Evolutionary conservation across 2,888 invertebrate genomes (phyloP), one percentile per base, ranked within the genome.

Genomic region (Drosophila borborema): DNA sequence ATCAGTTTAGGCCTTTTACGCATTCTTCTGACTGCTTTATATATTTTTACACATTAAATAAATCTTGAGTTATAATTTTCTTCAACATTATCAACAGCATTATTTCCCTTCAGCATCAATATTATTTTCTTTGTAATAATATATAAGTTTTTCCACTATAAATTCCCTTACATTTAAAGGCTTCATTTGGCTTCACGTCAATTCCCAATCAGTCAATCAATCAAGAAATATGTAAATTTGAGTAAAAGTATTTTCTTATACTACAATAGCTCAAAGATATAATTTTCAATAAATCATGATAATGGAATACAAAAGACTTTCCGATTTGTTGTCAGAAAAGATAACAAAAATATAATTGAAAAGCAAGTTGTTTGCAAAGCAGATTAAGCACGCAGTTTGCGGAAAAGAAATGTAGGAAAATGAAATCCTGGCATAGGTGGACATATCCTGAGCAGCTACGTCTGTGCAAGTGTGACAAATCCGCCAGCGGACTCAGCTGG

Each of bases 391-490:
- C 53, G 38, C 31, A 16, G 18, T 66, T 48, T 41, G 38, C 12
- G 38, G 41, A 18, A 23, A 51, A n/a, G 46, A 60, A 54, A 72
- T 31, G 55, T 28, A 49, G 45, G 54, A 46, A 83, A 71, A 81
- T 71, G 64, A 64, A 89, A 72, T 74, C 64, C 43, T 77, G 56
- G 51, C 81, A 77, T 69, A 89, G 84, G 84, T 89, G 85, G 75
- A 86, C 88, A 72, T 68, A 72, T 68, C 58, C 59, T n/a, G 56
- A 53, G 28, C n/a, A 60, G 63, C 64, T 61, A 54, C 38, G 63
- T 20, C 49, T 54, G 40, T 46, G 72, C 68, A 65, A 89, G 73
- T 87, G 85, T 87, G 84, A 79, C 86, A 87, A 83, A 89, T 89
- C 81, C 64, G 68, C 38, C 45, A 66, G 64, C 63, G 78, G 75